Percentiles rank a stretch among this genome's conserved stretches.
Conservation (phyloP, 2,888 invertebrate genomes). For the Zonitis immaculata region DNA sequence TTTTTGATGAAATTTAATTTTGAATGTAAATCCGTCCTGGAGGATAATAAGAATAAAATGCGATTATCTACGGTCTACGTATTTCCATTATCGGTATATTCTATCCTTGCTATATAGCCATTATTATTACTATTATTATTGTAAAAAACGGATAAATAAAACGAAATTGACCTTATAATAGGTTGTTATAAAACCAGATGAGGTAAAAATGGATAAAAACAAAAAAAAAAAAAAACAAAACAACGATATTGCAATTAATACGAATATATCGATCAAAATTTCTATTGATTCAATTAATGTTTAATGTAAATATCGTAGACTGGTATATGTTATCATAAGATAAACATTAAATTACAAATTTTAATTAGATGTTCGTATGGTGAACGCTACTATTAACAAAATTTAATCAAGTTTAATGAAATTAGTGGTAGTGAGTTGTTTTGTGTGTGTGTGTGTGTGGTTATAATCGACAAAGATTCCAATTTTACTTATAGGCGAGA, state of each 20-base stretch:
- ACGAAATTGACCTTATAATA: constrained; percentile 9
- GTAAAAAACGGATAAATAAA: constrained; percentile 10
- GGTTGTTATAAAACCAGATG: background rate
- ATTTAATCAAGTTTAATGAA: no score
- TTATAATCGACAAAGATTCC: no score
- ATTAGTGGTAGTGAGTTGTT: no score
- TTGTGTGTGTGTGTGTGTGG: no score
- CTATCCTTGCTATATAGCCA: constrained; percentile 19
- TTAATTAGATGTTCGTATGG: background rate
- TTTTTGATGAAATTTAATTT: constrained; percentile 31
- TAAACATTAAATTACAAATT: background rate
- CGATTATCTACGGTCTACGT: constrained; percentile 36
- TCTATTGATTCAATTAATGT: background rate
- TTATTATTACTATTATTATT: no score
- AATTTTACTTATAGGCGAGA: no score
- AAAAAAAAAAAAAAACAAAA: no score
- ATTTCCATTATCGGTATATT: constrained; percentile 36
- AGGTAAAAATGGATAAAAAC: background rate
- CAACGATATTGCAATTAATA: background rate
- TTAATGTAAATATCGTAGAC: background rate
- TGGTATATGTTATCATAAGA: background rate
- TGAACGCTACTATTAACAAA: background rate
- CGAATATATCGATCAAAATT: no score
- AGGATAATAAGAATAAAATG: constrained; percentile 32
- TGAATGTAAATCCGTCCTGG: constrained; percentile 29